Percentiles rank a stretch among this genome's conserved stretches.
These are phyloP conservation scores for Metacarcinus magister DNA, from an alignment of 2,888 invertebrate species.

Conservation along the genomic window DNA sequence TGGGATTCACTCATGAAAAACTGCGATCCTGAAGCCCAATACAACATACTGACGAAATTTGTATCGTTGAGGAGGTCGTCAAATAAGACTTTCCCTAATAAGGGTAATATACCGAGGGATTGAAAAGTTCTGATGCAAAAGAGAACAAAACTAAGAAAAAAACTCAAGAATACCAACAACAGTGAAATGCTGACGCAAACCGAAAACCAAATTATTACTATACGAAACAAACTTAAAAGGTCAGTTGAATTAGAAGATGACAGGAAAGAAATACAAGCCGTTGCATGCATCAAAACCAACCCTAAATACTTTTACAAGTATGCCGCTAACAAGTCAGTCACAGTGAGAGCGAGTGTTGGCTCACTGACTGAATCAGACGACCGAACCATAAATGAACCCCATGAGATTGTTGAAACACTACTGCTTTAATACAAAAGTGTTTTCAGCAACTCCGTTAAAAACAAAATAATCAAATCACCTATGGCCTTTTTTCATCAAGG, in stretches of 20 bases:
- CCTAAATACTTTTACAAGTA: conserved; percentile 28
- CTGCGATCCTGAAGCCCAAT: neutral
- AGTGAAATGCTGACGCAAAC: too few relatives aligned
- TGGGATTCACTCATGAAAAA: conserved; percentile 30
- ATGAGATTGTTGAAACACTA: conserved; percentile 41
- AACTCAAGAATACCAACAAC: neutral
- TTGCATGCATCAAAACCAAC: neutral
- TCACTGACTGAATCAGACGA: conserved; percentile 22
- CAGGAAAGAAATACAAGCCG: conserved; percentile 2
- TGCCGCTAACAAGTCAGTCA: neutral
- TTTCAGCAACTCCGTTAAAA: neutral
- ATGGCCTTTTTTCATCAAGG: conserved; percentile 32
- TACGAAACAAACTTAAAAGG: too few relatives aligned
- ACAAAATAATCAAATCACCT: neutral
- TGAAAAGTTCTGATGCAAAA: neutral
- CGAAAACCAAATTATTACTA: neutral
- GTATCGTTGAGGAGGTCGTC: neutral
- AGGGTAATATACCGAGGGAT: neutral
- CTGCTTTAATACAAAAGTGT: neutral
- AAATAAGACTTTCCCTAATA: neutral
- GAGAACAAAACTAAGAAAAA: conserved; percentile 2
- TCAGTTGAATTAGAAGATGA: neutral
- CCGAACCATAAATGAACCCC: conserved; percentile 50
- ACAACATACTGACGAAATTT: conserved; percentile 10
- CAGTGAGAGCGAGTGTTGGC: conserved; percentile 38